A percentile compares a stretch with the other conserved stretches of the same genome.
Conservation (phyloP, 2,888 invertebrate genomes). For the Sarcophaga subvicina region DNA sequence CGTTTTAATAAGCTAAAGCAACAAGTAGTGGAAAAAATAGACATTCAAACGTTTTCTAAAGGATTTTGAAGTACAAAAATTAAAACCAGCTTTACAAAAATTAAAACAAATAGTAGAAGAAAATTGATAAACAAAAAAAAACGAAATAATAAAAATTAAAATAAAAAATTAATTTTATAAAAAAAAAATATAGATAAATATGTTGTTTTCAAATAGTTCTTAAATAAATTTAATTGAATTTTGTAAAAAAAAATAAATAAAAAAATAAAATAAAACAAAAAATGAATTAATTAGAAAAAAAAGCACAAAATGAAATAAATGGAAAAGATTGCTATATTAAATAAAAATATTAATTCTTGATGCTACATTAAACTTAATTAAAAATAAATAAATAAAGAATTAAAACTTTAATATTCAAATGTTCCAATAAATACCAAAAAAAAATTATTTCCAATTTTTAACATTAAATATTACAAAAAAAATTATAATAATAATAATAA, state of each 20-base stretch:
- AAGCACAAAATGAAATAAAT: neutral
- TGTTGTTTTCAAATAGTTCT: neutral
- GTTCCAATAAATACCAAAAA: too few relatives aligned
- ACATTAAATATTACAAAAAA: too few relatives aligned
- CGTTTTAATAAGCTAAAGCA: slow-evolving; percentile 32
- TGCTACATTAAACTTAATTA: neutral
- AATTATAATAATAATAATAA: too few relatives aligned
- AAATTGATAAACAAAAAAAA: neutral
- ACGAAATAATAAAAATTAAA: neutral
- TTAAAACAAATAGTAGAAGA: neutral
- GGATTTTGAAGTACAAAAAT: neutral
- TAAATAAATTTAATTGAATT: neutral
- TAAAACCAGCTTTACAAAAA: neutral
- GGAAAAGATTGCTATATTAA: neutral
- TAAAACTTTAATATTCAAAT: neutral
- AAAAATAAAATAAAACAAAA: too few relatives aligned
- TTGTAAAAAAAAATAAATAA: too few relatives aligned
- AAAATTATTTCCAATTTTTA: too few relatives aligned
- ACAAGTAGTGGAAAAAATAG: slow-evolving; percentile 46
- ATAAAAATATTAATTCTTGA: neutral
- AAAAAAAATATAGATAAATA: neutral
- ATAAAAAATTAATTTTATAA: neutral
- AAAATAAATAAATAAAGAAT: neutral
- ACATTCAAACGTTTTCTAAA: neutral
- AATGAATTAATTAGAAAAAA: neutral